Percentiles rank a stretch among this genome's conserved stretches.
phyloP scores from a whole-genome alignment of 1,140 invertebrate genomes.

The Cardiocondyla obscurior region DNA sequence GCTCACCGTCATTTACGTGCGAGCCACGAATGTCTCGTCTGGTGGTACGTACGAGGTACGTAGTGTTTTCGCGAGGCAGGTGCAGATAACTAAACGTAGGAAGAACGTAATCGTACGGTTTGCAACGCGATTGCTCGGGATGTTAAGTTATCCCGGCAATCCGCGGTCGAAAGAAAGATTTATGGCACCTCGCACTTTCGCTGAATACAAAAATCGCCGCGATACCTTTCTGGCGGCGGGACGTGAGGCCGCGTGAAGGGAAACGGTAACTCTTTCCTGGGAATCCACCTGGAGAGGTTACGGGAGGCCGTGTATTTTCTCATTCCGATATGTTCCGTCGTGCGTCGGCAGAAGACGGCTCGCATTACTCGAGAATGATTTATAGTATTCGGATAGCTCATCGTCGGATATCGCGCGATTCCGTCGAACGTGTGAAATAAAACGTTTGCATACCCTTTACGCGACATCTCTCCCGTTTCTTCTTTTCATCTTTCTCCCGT shows the following conservation, averaged over 20 bases:
- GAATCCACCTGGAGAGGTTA: conserved; percentile 13
- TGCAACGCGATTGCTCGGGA: conserved; percentile 13
- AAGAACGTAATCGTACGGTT: conserved; percentile 24
- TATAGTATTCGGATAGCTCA: conserved; percentile 46
- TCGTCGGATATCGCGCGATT: conserved; percentile 34
- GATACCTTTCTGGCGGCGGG: conserved; percentile 40
- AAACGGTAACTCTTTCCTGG: conserved; percentile 38
- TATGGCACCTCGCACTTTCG: conserved; percentile 50
- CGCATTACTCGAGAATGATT: conserved; percentile 48
- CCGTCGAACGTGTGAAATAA: conserved; percentile 7
- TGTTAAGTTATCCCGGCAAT: conserved; percentile 55
- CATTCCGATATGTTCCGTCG: neutral
- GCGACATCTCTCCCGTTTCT: neutral
- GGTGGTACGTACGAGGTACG: too few species aligned
- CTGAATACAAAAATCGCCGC: conserved; percentile 50
- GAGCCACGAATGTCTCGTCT: too few species aligned
- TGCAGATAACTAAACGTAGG: conserved; percentile 27
- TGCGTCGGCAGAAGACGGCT: conserved; percentile 52
- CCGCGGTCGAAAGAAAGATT: conserved; percentile 60
- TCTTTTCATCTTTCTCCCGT: neutral
- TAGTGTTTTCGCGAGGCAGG: neutral
- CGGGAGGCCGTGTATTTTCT: conserved; percentile 47
- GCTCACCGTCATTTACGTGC: conserved; percentile 4
- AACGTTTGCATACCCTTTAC: conserved; percentile 19
- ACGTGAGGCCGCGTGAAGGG: conserved; percentile 41